Evolutionary conservation across 2,888 invertebrate genomes (phyloP), one percentile per base, ranked within the genome.

Genomic region (Synergus japonicus): DNA sequence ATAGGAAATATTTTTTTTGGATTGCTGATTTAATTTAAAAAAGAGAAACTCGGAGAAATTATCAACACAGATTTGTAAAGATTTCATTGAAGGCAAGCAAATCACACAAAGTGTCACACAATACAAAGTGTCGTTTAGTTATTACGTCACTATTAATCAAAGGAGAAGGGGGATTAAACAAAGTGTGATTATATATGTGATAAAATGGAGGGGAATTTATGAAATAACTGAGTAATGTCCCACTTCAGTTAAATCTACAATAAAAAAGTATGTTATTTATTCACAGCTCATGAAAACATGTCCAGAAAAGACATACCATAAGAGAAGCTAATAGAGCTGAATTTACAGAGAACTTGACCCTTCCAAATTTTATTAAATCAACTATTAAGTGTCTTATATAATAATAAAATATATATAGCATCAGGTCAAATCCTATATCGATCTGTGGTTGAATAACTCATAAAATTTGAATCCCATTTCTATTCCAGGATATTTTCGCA

Each of bases 151-250:
- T 73, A 73, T 37, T 58, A 73, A 73, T 73, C 73, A 41, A 73
- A 10, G n/a, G 49, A 73, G 73, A 58, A 73, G 54, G 46, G 73
- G 73, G 73, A 54, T 63, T 63, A 29, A 54, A 73, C 54, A 12
- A 37, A 73, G 54, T 49, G 37, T 37, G 41, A 43, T 7, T 29
- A 29, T n/a, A 1, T 29, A 13, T 69, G 49, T 37, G 37, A 73
- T 58, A 73, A 73, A 73, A 37, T 15, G 54, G 18, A 73, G 73
- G 73, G 29, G 54, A 73, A n/a, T 73, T 18, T 73, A 58, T 73
- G 2, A 58, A 54, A 41, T 73, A 41, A 58, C 29, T 29, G 46
- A 49, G n/a, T 29, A 54, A 73, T n/a, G 73, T 54, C n/a, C n/a
- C n/a, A 73, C 49, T 29, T 73, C 37, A 73, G 54, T 37, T 41